Evolutionary conservation across 2,797 vertebrate genomes (phyloP), one percentile per base, ranked within the genome.

Genomic region (Tachyglossus aculeatus): DNA sequence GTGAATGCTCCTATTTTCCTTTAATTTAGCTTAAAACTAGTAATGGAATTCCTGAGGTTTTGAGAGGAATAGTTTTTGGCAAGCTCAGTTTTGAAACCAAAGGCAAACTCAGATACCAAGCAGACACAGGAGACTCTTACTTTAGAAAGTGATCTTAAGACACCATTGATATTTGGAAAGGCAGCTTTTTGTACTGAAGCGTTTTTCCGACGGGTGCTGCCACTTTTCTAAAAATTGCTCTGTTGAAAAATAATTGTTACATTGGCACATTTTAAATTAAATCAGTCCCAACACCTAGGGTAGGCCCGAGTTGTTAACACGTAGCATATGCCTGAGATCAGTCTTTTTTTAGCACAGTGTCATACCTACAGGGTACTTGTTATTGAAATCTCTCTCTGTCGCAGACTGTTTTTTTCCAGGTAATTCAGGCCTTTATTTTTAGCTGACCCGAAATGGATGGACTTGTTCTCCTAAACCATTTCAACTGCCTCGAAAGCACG

Each of bases 41-140:
- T 89, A 87, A 89, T 89, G 78, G 86, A 91, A 91, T 93, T 91
- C 87, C 82, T 88, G 92, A 88, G 90, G 88, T 90, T 91, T 91
- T 89, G 83, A 89, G 86, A 91, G 89, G 83, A 88, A 88, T 87
- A 89, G 72, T 73, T 88, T 82, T 83, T 90, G 88, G 89, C 88
- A 90, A 82, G 80, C 81, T 41, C 69, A 24, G 40, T 87, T 91
- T 87, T 87, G 78, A 88, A 91, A 89, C 81, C 80, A 81, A 90
- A 85, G 76, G 80, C 87, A 87, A 88, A 88, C 88, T 87, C 92
- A 89, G 88, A 91, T 90, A 92, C 85, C 76, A 84, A 52, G 86
- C 67, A 87, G 90, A 89, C 63, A 82, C 58, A 73, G 70, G 54
- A 84, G 78, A 74, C 86, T 86, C n/a, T 83, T 87, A 84, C 80